Percentiles rank a stretch among this genome's conserved stretches.
Conservation (phyloP, 2,888 invertebrate genomes). For the Lacanobia wlatinum region DNA sequence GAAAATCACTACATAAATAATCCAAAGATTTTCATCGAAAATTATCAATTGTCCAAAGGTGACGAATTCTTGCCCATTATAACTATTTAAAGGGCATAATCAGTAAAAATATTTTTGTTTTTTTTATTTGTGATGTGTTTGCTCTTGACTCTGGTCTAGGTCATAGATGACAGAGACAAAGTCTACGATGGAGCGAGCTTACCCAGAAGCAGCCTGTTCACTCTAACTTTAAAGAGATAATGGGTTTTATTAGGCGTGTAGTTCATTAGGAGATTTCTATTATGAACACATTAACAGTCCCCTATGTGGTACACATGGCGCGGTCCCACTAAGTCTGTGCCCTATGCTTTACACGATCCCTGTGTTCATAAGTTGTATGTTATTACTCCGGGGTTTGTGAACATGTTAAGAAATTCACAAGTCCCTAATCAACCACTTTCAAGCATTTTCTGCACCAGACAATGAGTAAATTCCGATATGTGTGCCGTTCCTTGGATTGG, state of each 20-base stretch:
- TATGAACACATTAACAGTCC: neutral
- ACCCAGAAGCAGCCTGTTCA: no score
- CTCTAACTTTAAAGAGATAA: no score
- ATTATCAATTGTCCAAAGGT: neutral
- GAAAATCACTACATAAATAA: conserved; percentile 25
- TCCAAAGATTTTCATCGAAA: conserved; percentile 23
- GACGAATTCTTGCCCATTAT: neutral
- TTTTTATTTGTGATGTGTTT: no score
- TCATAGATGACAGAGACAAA: no score
- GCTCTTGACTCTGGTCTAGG: no score
- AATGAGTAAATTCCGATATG: neutral
- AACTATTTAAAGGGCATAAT: neutral
- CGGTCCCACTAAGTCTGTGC: no score
- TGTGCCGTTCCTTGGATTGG: neutral
- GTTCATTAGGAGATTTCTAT: neutral
- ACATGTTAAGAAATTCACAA: neutral
- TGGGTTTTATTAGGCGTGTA: neutral
- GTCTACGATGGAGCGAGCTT: no score
- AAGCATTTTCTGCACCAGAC: neutral
- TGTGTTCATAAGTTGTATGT: neutral
- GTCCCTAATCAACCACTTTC: neutral
- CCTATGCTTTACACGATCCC: no score
- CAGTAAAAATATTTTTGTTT: no score
- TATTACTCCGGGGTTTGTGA: no score
- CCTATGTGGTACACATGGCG: no score